These are phyloP conservation scores for Leuciscus waleckii DNA, from an alignment of 2,797 vertebrate species.

Conservation along the genomic window DNA sequence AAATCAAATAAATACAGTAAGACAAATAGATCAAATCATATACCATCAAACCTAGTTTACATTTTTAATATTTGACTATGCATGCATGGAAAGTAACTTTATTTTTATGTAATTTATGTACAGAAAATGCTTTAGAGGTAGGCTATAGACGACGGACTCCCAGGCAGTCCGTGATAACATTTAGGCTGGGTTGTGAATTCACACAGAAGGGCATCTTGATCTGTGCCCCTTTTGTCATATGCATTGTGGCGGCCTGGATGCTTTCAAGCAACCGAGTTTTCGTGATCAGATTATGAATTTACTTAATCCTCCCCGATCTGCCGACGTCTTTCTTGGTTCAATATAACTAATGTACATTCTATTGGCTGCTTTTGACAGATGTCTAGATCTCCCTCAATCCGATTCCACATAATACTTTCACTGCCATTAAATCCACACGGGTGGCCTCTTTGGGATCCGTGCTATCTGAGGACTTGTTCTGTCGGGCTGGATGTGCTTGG, in stretches of 20 bases:
- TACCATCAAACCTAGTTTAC: background rate
- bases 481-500: background rate
- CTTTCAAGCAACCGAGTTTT: conserved; percentile 65
- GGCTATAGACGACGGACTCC: background rate
- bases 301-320: conserved; percentile 76
- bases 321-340: conserved; percentile 70
- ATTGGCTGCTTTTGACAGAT: conserved; percentile 85
- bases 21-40: background rate
- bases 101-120: background rate
- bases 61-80: background rate
- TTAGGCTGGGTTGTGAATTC: conserved; percentile 15
- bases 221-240: conserved; percentile 47
- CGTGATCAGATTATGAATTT: conserved; percentile 79
- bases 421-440: conserved; percentile 75
- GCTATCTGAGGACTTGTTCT: conserved; percentile 53
- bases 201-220: conserved; percentile 54
- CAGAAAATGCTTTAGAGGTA: background rate
- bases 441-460: conserved; percentile 67
- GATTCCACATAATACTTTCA: conserved; percentile 77
- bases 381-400: conserved; percentile 76
- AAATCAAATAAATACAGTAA: background rate
- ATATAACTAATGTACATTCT: conserved; percentile 85
- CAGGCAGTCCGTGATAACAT: conserved; percentile 1
- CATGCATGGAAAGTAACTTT: background rate
- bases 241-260: conserved; percentile 41